A percentile compares a stretch with the other conserved stretches of the same genome.
Evolutionary conservation across 1,140 invertebrate genomes (phyloP).

Genomic region (Rhagoletis zephyria): DNA sequence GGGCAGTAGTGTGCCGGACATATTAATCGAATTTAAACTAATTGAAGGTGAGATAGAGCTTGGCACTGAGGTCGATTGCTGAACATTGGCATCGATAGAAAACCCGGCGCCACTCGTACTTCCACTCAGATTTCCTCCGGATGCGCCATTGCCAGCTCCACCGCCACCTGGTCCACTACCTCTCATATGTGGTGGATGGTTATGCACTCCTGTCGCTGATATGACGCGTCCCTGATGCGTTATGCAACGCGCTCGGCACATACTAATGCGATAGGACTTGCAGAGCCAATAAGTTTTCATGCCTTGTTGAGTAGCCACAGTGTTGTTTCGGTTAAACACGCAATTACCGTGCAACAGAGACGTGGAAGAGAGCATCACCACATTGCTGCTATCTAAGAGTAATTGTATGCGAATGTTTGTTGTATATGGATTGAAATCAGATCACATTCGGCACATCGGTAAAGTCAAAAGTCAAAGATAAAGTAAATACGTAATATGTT

Average conservation of each 20-base stretch:
- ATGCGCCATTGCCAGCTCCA: background rate
- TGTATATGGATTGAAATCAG: background rate
- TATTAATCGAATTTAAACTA: conserved; percentile 23
- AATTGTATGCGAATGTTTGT: too few species aligned
- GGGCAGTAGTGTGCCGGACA: background rate
- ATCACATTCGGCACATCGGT: background rate
- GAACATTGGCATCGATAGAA: conserved; percentile 13
- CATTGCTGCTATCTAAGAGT: conserved; percentile 66
- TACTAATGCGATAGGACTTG: conserved; percentile 72
- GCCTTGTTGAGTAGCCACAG: conserved; percentile 72
- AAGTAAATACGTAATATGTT: conserved; percentile 37
- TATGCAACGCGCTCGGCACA: conserved; percentile 72
- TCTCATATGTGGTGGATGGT: conserved; percentile 72
- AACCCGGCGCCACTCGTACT: background rate
- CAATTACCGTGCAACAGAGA: conserved; percentile 72
- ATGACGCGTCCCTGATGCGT: conserved; percentile 72
- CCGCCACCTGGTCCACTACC: conserved; percentile 31
- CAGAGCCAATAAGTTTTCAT: conserved; percentile 74
- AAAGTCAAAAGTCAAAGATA: conserved; percentile 37
- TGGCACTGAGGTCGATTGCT: background rate
- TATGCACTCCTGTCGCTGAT: conserved; percentile 72
- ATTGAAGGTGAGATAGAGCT: conserved; percentile 13
- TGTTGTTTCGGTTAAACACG: conserved; percentile 73
- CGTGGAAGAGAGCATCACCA: conserved; percentile 73
- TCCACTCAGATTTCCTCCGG: background rate